phyloP scores from a whole-genome alignment of 2,113 vertebrate species.

The Harpagus bidentatus region DNA sequence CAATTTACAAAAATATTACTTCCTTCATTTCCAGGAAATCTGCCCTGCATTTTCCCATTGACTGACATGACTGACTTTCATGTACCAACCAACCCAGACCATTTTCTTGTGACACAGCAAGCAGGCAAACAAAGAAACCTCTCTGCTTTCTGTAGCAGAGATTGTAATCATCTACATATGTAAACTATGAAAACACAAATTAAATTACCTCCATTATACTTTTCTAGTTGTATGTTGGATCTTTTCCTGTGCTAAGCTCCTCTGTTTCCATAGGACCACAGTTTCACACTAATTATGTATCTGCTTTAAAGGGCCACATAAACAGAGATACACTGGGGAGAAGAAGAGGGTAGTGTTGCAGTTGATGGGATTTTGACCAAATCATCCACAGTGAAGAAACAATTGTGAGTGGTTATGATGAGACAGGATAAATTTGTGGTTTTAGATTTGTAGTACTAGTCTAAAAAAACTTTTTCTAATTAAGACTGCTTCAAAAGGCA shows the following conservation, averaged over 20 bases:
- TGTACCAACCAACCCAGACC: not conserved
- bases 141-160: not conserved
- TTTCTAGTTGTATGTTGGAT: not conserved
- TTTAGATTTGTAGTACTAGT: not conserved
- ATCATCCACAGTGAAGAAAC: not conserved
- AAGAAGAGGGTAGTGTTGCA: not conserved
- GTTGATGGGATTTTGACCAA: not conserved
- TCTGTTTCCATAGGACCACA: not conserved
- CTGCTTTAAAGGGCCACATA: not conserved
- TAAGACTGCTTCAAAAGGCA: not conserved
- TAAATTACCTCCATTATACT: not conserved
- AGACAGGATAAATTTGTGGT: not conserved
- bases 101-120: not conserved
- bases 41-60: not conserved
- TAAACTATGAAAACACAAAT: not conserved
- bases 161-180: not conserved
- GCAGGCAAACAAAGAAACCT: not conserved
- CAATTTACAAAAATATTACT: not conserved
- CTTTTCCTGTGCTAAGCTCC: not conserved
- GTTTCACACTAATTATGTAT: not conserved
- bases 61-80: not conserved
- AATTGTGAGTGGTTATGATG: not conserved
- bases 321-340: not conserved
- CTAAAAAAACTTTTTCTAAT: not conserved
- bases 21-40: not conserved